A percentile compares a stretch with the other conserved stretches of the same genome.
Evolutionary conservation across 2,888 invertebrate genomes (phyloP).

Genomic region (Scaptomyza caliginosa): DNA sequence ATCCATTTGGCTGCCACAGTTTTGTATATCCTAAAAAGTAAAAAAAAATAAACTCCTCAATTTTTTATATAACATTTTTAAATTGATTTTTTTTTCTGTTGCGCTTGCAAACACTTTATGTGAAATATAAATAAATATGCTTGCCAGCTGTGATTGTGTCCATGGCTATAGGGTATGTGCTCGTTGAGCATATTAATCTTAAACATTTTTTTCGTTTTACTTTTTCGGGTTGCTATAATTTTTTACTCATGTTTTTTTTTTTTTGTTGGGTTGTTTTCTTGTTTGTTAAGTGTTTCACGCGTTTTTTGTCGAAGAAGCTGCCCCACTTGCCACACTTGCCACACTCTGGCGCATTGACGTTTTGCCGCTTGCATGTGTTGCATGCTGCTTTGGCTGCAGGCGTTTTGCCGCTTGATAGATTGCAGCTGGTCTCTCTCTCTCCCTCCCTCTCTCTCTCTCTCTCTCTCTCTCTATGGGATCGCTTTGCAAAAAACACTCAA

Average conservation of each 20-base stretch:
- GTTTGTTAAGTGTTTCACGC: constrained; percentile 40
- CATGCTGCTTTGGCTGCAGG: constrained; percentile 60
- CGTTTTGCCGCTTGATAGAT: constrained; percentile 73
- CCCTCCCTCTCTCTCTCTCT: not conserved
- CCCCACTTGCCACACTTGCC: not conserved
- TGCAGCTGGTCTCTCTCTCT: constrained; percentile 64
- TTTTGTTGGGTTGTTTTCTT: no score
- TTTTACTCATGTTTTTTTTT: constrained; percentile 13
- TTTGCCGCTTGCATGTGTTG: constrained; percentile 17
- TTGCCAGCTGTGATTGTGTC: no score
- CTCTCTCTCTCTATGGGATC: not conserved
- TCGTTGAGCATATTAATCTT: not conserved
- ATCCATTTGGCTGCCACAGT: constrained; percentile 50
- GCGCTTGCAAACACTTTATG: no score
- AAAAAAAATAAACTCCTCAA: not conserved
- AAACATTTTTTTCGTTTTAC: not conserved
- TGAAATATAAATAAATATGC: no score
- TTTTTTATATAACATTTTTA: not conserved
- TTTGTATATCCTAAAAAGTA: constrained; percentile 30
- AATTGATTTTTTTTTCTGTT: no score
- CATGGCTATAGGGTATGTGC: constrained; percentile 24
- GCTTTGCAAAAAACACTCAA: constrained; percentile 43
- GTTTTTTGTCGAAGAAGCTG: no score
- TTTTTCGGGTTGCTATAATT: constrained; percentile 7
- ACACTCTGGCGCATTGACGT: not conserved